Evolutionary conservation across 2,888 invertebrate genomes (phyloP).

Genomic region (Ichneumoninae sp.): DNA sequence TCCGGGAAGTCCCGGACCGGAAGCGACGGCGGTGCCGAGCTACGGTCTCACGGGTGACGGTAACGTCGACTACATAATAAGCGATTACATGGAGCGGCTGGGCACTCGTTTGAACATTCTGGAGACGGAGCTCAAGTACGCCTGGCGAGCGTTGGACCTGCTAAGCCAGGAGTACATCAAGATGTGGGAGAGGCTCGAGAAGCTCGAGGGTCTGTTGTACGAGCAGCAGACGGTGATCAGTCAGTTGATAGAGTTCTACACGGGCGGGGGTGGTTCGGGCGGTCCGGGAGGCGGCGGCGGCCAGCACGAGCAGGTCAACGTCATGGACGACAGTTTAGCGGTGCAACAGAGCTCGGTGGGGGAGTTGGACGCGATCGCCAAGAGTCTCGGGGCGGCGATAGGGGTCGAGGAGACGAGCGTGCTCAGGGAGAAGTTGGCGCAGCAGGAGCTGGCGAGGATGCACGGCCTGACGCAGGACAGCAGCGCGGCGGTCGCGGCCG

Average conservation of each 20-base stretch:
- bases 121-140: constrained; percentile 95
- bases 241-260: constrained; percentile 93
- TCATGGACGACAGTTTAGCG: constrained; percentile 71
- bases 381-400: constrained; percentile 80
- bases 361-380: constrained; percentile 81
- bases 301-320: constrained; percentile 73
- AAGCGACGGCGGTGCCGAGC: constrained; percentile 76
- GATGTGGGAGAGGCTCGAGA: constrained; percentile 96
- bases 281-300: constrained; percentile 75
- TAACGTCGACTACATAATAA: constrained; percentile 90
- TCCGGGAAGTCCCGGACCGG: constrained; percentile 73
- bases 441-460: constrained; percentile 80
- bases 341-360: constrained; percentile 77
- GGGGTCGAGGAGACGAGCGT: constrained; percentile 80
- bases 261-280: constrained; percentile 85
- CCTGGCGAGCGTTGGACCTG: constrained; percentile 96
- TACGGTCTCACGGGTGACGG: constrained; percentile 74
- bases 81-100: constrained; percentile 96
- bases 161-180: constrained; percentile 96
- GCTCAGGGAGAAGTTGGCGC: constrained; percentile 79
- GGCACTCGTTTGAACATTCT: constrained; percentile 94
- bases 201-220: constrained; percentile 93
- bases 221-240: constrained; percentile 96
- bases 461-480: constrained; percentile 78
- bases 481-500: constrained; percentile 74